Conservation (phyloP, 1,140 invertebrate species). For the Platyura marginata region DNA sequence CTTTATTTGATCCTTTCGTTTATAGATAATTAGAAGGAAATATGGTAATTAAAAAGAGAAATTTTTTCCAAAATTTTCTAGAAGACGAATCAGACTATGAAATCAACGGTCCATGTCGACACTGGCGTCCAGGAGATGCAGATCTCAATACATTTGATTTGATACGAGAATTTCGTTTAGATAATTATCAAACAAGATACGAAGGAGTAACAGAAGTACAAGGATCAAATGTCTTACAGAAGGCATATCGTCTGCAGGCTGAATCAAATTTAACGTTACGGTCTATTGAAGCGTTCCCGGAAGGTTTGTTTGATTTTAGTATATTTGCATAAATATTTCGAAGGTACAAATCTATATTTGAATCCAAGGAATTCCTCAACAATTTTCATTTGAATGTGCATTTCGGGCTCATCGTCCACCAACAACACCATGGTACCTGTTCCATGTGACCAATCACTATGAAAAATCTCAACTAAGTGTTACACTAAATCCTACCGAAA, state of each 20-base stretch:
- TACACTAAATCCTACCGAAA: conserved; percentile 36
- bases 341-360: too few relatives aligned
- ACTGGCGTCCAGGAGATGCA: conserved; percentile 46
- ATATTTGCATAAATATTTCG: neutral
- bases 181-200: conserved; percentile 34
- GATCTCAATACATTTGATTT: conserved; percentile 63
- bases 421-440: conserved; percentile 41
- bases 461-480: conserved; percentile 45
- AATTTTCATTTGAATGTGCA: conserved; percentile 52
- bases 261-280: conserved; percentile 45
- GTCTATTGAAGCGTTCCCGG: conserved; percentile 34
- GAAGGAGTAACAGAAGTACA: conserved; percentile 45
- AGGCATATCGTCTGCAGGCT: conserved; percentile 52
- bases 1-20: too few relatives aligned
- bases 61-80: too few relatives aligned
- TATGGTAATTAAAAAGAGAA: too few relatives aligned
- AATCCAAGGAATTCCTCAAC: conserved; percentile 43
- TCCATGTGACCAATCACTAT: conserved; percentile 37
- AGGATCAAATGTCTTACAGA: conserved; percentile 55
- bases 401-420: conserved; percentile 37
- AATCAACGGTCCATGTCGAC: conserved; percentile 33
- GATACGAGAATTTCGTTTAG: conserved; percentile 52
- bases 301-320: conserved; percentile 5
- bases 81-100: too few relatives aligned
- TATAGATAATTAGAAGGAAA: too few relatives aligned